Conservation (phyloP, 2,113 vertebrate genomes). For the Cygnus atratus region DNA sequence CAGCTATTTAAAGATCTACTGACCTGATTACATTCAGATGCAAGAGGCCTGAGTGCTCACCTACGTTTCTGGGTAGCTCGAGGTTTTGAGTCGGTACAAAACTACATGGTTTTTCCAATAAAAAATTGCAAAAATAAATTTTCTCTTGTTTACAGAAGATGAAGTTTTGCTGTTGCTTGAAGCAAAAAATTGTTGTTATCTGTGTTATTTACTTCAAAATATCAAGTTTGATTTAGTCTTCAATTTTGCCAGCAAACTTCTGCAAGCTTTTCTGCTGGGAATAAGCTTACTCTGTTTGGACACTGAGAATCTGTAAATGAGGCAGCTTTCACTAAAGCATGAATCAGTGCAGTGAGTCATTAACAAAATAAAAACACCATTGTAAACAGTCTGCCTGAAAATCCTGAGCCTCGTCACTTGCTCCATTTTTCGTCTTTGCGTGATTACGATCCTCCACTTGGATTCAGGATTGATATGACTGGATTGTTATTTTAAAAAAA, state of each 20-base stretch:
- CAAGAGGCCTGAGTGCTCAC: neutral
- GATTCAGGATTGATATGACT: neutral
- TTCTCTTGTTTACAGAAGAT: neutral
- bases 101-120: neutral
- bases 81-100: neutral
- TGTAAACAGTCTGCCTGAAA: neutral
- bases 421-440: neutral
- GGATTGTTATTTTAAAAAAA: neutral
- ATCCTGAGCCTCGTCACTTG: neutral
- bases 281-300: neutral
- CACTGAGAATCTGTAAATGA: neutral
- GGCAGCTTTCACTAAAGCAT: conserved; percentile 21
- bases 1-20: neutral
- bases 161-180: neutral
- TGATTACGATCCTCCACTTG: neutral
- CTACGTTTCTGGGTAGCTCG: neutral
- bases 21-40: neutral
- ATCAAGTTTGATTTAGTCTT: neutral
- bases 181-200: neutral
- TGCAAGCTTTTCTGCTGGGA: neutral
- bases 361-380: conserved; percentile 31
- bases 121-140: neutral
- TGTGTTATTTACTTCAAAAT: neutral
- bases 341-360: conserved; percentile 12
- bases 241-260: neutral